Conservation (phyloP, 2,888 invertebrate genomes). For the Heliconius hortense region DNA sequence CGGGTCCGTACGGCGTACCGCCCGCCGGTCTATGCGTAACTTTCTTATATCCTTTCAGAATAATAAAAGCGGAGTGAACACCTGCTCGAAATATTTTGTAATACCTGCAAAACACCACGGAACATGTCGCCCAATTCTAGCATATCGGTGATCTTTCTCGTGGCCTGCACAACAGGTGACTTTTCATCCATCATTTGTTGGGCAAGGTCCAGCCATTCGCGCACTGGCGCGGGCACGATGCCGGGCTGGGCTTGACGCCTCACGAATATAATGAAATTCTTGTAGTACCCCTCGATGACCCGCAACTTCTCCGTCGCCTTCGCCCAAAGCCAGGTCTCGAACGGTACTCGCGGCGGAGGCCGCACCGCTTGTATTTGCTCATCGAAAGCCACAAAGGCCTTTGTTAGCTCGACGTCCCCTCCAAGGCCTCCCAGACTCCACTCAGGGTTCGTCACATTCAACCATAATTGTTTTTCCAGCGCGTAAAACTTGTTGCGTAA, state of each 20-base stretch:
- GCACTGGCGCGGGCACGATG: slow-evolving; percentile 64
- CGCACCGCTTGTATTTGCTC: slow-evolving; percentile 71
- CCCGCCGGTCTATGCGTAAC: slow-evolving; percentile 34
- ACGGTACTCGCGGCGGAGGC: slow-evolving; percentile 53
- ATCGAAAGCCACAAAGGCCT: slow-evolving; percentile 81
- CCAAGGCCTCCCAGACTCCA: slow-evolving; percentile 65
- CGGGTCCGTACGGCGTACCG: slow-evolving; percentile 29
- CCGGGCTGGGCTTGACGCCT: slow-evolving; percentile 65
- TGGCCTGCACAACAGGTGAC: slow-evolving; percentile 79
- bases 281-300: slow-evolving; percentile 85
- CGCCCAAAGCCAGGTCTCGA: slow-evolving; percentile 84
- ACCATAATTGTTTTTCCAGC: slow-evolving; percentile 80
- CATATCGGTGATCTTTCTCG: slow-evolving; percentile 82
- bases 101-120: slow-evolving; percentile 85
- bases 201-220: slow-evolving; percentile 83
- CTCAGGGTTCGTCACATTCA: slow-evolving; percentile 67
- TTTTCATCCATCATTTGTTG: slow-evolving; percentile 84
- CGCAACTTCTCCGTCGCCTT: slow-evolving; percentile 83
- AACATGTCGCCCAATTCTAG: slow-evolving; percentile 85
- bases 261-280: slow-evolving; percentile 84
- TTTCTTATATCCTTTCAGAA: slow-evolving; percentile 42
- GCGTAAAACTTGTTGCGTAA: slow-evolving; percentile 82
- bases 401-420: slow-evolving; percentile 82
- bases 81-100: slow-evolving; percentile 2
- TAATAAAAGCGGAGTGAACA: slow-evolving; percentile 33